A percentile compares a stretch with the other conserved stretches of the same genome.
Conservation (phyloP, 2,797 vertebrate genomes). For the Chaunax sp. region DNA sequence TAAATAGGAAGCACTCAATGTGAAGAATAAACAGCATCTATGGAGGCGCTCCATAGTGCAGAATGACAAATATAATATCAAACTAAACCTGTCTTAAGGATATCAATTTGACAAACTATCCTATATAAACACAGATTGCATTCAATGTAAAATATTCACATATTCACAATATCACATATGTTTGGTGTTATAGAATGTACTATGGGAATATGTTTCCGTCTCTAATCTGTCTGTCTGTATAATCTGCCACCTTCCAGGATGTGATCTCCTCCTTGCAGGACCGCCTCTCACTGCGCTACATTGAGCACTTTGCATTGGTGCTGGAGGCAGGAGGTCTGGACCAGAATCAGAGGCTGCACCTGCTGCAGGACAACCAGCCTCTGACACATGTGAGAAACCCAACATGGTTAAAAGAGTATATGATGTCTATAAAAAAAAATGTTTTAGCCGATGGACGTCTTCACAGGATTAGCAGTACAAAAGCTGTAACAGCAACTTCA, state of each 20-base stretch:
- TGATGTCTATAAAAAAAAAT: not conserved
- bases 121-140: conserved; percentile 24
- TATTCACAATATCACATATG: conserved; percentile 14
- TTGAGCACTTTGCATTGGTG: conserved; percentile 97
- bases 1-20: conserved; percentile 39
- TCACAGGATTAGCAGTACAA: not conserved
- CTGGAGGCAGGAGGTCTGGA: conserved; percentile 93
- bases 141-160: conserved; percentile 25
- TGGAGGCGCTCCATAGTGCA: conserved; percentile 18
- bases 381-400: conserved; percentile 92
- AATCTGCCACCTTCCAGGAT: conserved; percentile 83
- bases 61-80: conserved; percentile 28
- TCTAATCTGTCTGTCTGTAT: conserved; percentile 30
- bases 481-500: not conserved
- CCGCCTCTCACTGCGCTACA: conserved; percentile 95
- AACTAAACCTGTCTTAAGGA: conserved; percentile 23
- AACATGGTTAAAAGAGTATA: conserved; percentile 1
- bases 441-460: conserved; percentile 3
- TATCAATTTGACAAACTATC: conserved; percentile 38
- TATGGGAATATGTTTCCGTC: conserved; percentile 19
- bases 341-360: conserved; percentile 92
- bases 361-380: conserved; percentile 97
- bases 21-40: conserved; percentile 30
- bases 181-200: conserved; percentile 14
- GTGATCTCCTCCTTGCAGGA: conserved; percentile 98